Conservation (phyloP, 2,797 vertebrate genomes). For the Pipistrellus pipistrellus region DNA sequence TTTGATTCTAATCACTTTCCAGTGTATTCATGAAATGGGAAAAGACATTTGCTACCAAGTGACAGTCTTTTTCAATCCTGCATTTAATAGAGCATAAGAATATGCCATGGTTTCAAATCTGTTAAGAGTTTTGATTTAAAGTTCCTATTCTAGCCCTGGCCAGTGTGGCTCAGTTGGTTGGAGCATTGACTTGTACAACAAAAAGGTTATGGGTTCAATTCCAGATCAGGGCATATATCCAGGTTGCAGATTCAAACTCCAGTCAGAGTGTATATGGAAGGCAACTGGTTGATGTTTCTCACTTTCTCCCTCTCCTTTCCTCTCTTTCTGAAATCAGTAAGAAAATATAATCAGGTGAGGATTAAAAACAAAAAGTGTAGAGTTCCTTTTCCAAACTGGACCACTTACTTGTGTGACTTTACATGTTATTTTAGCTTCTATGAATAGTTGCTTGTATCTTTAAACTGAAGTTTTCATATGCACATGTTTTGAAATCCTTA, state of each 20-base stretch:
- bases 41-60: constrained; percentile 5
- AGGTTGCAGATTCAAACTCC: background rate
- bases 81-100: background rate
- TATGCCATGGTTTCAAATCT: background rate
- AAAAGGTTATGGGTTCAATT: background rate
- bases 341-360: background rate
- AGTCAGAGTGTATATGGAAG: background rate
- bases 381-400: background rate
- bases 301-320: background rate
- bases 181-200: background rate
- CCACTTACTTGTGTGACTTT: constrained; percentile 5
- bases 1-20: constrained; percentile 7
- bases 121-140: constrained; percentile 21
- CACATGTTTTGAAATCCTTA: constrained; percentile 41
- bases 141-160: background rate
- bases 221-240: background rate
- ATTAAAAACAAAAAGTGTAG: background rate
- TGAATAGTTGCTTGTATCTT: background rate
- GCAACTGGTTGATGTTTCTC: background rate
- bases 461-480: background rate
- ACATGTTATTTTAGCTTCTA: background rate
- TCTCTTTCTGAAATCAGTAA: background rate
- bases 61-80: background rate
- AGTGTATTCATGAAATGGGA: background rate
- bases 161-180: background rate